phyloP scores from a whole-genome alignment of 2,797 vertebrate species.

The Neostethus bicornis region DNA sequence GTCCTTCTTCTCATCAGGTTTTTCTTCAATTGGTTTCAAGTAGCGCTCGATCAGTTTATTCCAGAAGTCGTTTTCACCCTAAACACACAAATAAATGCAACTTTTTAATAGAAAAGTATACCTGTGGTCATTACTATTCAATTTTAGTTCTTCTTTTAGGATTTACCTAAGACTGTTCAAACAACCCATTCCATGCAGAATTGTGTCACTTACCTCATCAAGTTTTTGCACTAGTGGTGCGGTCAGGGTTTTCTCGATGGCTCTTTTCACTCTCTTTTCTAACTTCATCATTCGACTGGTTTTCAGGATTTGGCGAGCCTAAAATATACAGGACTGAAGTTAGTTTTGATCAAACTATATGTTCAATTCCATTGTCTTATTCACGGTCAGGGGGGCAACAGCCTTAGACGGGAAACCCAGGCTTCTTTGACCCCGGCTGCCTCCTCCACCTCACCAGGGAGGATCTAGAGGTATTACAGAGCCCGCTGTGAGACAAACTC shows the following conservation, averaged over 20 bases:
- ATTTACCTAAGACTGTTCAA: neutral
- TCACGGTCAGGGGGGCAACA: no score
- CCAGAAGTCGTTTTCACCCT: conserved; percentile 83
- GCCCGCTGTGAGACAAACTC: no score
- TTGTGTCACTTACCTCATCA: conserved; percentile 66
- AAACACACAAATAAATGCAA: conserved; percentile 13
- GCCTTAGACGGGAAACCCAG: no score
- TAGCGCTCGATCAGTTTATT: conserved; percentile 78
- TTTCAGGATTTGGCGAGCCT: conserved; percentile 76
- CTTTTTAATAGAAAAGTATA: neutral
- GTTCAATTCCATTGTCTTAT: no score
- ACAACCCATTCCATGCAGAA: neutral
- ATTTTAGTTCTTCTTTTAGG: neutral
- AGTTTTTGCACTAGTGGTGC: conserved; percentile 76
- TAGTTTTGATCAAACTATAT: no score
- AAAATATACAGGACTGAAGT: conserved; percentile 11
- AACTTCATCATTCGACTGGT: conserved; percentile 60
- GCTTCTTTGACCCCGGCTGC: no score
- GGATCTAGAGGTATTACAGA: no score
- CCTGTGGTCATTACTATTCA: neutral
- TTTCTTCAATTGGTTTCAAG: conserved; percentile 70
- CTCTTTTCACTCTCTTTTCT: conserved; percentile 68
- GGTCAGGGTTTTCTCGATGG: conserved; percentile 80
- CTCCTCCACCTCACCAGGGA: no score
- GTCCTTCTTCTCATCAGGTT: conserved; percentile 57